Conservation (phyloP, 2,888 invertebrate genomes). For the Himalopsyche anomala region DNA sequence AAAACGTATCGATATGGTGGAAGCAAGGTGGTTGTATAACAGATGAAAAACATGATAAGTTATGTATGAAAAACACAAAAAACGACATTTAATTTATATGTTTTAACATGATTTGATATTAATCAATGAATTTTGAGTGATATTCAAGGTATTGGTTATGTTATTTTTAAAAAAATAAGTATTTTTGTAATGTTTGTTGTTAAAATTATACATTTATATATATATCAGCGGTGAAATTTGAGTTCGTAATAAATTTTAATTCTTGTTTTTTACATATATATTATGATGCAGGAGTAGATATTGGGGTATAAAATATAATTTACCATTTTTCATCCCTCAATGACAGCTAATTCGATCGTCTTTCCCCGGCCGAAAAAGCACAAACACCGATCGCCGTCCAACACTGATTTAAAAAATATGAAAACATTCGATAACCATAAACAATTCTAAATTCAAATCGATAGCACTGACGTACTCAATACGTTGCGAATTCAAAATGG, state of each 20-base stretch:
- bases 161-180: background rate
- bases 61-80: background rate
- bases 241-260: no score
- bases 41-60: background rate
- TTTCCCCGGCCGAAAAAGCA: conserved; percentile 40
- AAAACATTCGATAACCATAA: conserved; percentile 49
- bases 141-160: background rate
- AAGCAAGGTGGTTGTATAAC: background rate
- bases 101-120: no score
- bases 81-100: background rate
- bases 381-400: conserved; percentile 36
- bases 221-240: no score
- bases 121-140: no score
- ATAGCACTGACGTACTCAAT: background rate
- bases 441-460: conserved; percentile 18
- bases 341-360: conserved; percentile 50
- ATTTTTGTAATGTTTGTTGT: no score
- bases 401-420: conserved; percentile 40
- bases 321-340: conserved; percentile 37
- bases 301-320: background rate
- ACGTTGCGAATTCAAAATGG: background rate
- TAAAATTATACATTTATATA: no score
- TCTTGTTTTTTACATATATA: background rate
- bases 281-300: background rate
- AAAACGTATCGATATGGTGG: background rate